Base-by-base conservation (phyloP, 2,888 invertebrate species). In the Automeris io region DNA sequence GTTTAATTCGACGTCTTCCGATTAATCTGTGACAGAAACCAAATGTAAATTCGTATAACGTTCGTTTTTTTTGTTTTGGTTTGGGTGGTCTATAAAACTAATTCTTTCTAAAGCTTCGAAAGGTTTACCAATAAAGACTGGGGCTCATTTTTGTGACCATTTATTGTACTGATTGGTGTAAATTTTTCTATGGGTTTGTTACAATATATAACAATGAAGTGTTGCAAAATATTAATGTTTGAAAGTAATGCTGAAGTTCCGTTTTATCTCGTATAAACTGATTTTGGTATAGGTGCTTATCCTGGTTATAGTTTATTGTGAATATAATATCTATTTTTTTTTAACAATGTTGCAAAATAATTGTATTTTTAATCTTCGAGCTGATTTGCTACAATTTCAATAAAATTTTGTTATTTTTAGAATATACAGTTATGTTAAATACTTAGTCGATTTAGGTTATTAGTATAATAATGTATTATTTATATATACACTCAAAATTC, bases 171-270 rank as follows among this genome's bases (percentile, higher is more conserved):
- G 77, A 79, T 77, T 76, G 82, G 68, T 85, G 83, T 83, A 83
- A 77, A 85, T 80, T 85, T 81, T 82, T 81, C 74, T 81, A 82
- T 79, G 73, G 70, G 77, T 83, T 83, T 78, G 72, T 78, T 80
- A 76, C 66, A 66, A 65, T 69, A 37, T 37, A 31, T 37, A 32
- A 68, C 53, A n/a, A 58, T 70, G 60, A 66, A 61, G 60, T 59
- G 60, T 54, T 58, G 67, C 54, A 59, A 51, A 64, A 57, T 63
- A 63, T 46, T 47, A 51, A 54, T 42, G 53, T 54, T 54, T 56
- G 49, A 59, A 46, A 54, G 47, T 48, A 53, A 57, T 49, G 51
- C 52, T 51, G 55, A 51, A 56, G 58, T 61, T 67, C 50, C 50
- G 59, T 54, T 63, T 58, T 57, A 53, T 57, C 54, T 11, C 31